Conservation (phyloP, 2,797 vertebrate species). For the Bucorvus abyssinicus region DNA sequence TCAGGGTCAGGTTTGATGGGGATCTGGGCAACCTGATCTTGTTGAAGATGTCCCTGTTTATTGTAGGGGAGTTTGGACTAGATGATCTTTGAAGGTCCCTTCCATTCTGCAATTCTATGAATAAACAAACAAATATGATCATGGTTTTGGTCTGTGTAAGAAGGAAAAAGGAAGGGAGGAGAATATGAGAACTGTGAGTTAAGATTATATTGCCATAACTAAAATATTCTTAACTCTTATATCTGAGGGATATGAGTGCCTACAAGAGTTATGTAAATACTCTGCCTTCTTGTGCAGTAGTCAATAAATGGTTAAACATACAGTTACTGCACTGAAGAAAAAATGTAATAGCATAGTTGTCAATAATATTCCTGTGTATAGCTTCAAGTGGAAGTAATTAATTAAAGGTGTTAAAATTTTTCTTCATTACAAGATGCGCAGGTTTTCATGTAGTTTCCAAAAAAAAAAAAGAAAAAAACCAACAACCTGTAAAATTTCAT, state of each 20-base stretch:
- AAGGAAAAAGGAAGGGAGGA: background rate
- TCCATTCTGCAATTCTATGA: background rate
- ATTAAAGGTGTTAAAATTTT: background rate
- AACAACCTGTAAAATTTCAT: background rate
- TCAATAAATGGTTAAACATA: background rate
- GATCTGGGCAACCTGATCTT: no score
- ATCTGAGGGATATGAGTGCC: background rate
- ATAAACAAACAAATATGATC: background rate
- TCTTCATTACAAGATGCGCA: background rate
- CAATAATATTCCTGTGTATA: background rate
- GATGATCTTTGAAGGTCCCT: no score
- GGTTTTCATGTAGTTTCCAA: background rate
- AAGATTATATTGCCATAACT: background rate
- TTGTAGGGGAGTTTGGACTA: no score
- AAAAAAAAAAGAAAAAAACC: no score
- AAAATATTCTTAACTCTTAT: background rate
- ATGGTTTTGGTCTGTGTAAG: background rate
- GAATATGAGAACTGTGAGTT: background rate
- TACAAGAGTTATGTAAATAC: background rate
- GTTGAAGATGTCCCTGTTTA: no score
- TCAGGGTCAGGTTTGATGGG: no score
- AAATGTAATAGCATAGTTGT: background rate
- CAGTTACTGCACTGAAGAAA: background rate
- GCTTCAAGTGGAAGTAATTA: background rate
- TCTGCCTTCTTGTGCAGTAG: background rate